These are phyloP conservation scores for Passer domesticus DNA, from an alignment of 2,113 vertebrate genomes.

Conservation along the genomic window DNA sequence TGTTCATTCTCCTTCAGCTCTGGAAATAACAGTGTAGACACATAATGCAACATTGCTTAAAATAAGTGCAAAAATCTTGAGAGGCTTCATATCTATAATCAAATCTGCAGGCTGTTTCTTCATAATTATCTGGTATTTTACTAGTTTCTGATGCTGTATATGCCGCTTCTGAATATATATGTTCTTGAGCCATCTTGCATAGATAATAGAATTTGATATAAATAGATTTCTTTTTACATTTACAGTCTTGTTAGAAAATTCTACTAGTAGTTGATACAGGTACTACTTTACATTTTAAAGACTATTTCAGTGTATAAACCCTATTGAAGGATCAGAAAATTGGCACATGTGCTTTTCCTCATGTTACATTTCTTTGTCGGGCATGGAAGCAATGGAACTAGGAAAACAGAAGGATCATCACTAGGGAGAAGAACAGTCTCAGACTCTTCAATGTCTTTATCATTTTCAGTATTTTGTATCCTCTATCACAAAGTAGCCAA, in stretches of 20 bases:
- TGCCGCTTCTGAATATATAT: not conserved
- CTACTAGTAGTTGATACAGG: not conserved
- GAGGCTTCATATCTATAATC: constrained; percentile 32
- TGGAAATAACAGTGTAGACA: not conserved
- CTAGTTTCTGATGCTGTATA: not conserved
- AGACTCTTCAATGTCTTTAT: not conserved
- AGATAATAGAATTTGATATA: not conserved
- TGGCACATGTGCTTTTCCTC: not conserved
- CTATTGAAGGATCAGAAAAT: not conserved
- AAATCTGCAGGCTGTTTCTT: constrained; percentile 5
- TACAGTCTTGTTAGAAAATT: not conserved
- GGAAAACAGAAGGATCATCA: not conserved
- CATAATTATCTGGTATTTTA: not conserved
- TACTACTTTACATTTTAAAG: not conserved
- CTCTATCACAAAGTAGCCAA: not conserved
- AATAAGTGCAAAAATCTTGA: not conserved
- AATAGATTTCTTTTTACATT: not conserved
- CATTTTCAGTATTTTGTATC: not conserved
- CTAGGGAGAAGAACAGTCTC: not conserved
- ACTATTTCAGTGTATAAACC: not conserved
- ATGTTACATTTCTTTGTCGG: fast-evolving
- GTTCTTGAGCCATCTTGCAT: not conserved
- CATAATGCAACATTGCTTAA: not conserved
- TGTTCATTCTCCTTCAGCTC: not conserved
- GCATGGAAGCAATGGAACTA: not conserved